Base-by-base conservation (phyloP, 2,888 invertebrate species). In the Lamproptera curius region DNA sequence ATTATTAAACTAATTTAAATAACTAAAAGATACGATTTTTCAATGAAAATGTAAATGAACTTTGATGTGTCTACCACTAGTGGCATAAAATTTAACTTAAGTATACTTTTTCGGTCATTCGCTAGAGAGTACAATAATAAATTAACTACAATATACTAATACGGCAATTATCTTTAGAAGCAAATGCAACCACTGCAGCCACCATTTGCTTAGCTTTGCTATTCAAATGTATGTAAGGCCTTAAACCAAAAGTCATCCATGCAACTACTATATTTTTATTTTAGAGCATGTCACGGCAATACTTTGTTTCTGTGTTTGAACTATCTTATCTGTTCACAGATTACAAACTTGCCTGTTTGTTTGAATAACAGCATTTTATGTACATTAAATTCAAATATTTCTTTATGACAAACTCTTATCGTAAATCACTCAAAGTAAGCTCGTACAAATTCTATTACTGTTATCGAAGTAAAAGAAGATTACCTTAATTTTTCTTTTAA, bases 301-400 rank as follows among this genome's bases (percentile, higher is more conserved):
- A 20, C 16, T 11, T 6, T 43, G 16, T 16, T 36, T 43, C 43
- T n/a, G 11, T 17, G 16, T 4, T 31, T 11, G 3, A 1, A 11
- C 31, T 4, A 4, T 28, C n/a, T 23, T 40, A 46, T 46, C 39
- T 46, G 34, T 39, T 40, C 45, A 10, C 8, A 34, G 16, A 39
- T 39, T 39, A 16, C 36, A 13, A 17, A 39, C 16, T 11, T 45
- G 31, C 31, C 39, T 39, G 34, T 46, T 46, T 39, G 34, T 39
- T 34, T 46, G 2, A 33, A 15, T 14, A 15, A 13, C 38, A 11
- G 9, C 6, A 31, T 11, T 31, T 31, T 31, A 9, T 44, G 5
- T 11, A 33, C 14, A 8, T 20, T 15, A 10, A 46, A 40, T 16
- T 46, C 33, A 26, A 36, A 26, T 35, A 16, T 36, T 26, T n/a